Evolutionary conservation across 2,113 vertebrate genomes (phyloP).

Genomic region (Menidia beryllina): DNA sequence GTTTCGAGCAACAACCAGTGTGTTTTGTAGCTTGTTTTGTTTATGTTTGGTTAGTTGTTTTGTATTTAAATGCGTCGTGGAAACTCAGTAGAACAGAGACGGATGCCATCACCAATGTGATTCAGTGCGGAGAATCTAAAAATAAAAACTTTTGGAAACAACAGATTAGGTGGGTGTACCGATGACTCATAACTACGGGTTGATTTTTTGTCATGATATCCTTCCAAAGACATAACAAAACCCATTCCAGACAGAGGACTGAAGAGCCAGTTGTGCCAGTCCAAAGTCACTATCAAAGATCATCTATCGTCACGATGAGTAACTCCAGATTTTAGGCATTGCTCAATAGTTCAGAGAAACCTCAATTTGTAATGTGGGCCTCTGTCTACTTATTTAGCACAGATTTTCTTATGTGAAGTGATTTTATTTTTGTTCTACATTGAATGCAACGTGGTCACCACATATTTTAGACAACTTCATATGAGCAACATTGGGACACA

Average conservation of each 20-base stretch:
- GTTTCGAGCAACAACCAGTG: not conserved
- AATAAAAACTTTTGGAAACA: conserved; percentile 60
- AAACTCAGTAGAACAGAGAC: not conserved
- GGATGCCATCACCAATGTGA: conserved; percentile 14
- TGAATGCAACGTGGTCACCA: too few relatives aligned
- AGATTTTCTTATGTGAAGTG: too few relatives aligned
- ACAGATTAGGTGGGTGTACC: conserved; percentile 52
- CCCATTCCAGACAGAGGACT: conserved; percentile 12
- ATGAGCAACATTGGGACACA: too few relatives aligned
- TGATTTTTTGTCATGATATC: conserved; percentile 33
- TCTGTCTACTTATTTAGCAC: too few relatives aligned
- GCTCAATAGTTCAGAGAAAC: too few relatives aligned
- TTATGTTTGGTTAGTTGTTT: not conserved
- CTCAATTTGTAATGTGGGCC: too few relatives aligned
- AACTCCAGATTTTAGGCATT: not conserved
- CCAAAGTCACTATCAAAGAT: conserved; percentile 52
- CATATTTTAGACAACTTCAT: too few relatives aligned
- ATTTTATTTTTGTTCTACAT: too few relatives aligned
- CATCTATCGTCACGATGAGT: not conserved
- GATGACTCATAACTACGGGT: conserved; percentile 59
- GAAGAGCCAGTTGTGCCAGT: conserved; percentile 3
- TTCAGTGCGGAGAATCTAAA: conserved; percentile 31
- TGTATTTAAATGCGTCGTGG: conserved; percentile 7
- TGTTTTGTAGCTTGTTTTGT: not conserved
- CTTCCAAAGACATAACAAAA: conserved; percentile 40